phyloP scores from a whole-genome alignment of 2,113 vertebrate genomes.

The Microcebus jonahi region DNA sequence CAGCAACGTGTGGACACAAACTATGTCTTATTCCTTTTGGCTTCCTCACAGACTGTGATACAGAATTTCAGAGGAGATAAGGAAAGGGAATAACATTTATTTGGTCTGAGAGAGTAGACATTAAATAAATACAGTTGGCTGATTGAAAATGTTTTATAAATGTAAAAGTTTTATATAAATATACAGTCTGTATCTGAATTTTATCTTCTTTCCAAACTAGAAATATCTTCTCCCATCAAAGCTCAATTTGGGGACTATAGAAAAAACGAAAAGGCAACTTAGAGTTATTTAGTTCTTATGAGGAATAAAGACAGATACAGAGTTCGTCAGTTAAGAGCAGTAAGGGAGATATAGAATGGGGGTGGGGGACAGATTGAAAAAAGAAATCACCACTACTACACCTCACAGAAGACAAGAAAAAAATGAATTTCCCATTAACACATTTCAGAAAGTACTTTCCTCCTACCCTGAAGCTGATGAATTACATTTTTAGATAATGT shows the following conservation, averaged over 20 bases:
- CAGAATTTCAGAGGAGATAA: slow-evolving; percentile 51
- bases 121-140: slow-evolving; percentile 63
- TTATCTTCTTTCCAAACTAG: slow-evolving; percentile 68
- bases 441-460: slow-evolving; percentile 72
- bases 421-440: slow-evolving; percentile 73
- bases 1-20: background rate
- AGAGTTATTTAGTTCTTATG: slow-evolving; percentile 51
- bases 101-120: slow-evolving; percentile 57
- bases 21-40: background rate
- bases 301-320: slow-evolving; percentile 42
- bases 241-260: slow-evolving; percentile 48
- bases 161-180: slow-evolving; percentile 64
- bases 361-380: background rate
- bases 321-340: slow-evolving; percentile 43
- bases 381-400: slow-evolving; percentile 58
- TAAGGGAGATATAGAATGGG: background rate
- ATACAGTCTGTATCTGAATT: slow-evolving; percentile 58
- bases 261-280: slow-evolving; percentile 63
- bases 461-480: slow-evolving; percentile 69
- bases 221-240: slow-evolving; percentile 68
- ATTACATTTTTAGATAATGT: slow-evolving; percentile 76
- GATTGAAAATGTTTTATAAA: slow-evolving; percentile 63
- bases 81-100: slow-evolving; percentile 51
- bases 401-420: slow-evolving; percentile 50
- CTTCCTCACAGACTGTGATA: slow-evolving; percentile 6